Evolutionary conservation across 1,140 invertebrate genomes (phyloP), one percentile per base, ranked within the genome.

Genomic region (Hycleus phaleratus): DNA sequence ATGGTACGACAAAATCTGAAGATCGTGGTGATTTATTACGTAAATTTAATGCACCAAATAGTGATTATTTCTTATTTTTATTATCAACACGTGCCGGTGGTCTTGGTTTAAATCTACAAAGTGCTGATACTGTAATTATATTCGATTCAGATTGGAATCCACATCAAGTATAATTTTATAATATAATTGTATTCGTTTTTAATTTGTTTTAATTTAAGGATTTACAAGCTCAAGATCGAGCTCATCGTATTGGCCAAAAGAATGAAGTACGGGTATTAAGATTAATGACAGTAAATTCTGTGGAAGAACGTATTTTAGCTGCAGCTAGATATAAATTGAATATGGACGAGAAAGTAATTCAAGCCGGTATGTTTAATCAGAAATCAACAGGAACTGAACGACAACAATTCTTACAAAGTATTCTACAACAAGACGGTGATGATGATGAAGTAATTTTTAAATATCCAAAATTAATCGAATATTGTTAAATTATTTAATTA

Each of bases 61-160:
- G 93, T 0, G 90, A 94, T 38, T 93, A 91, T 75, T 99, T 98
- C 74, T 81, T 99, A 46, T 99, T 99, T 75, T 77, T 99, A 66
- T 75, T 99, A 58, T 96, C 93, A 3, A 99, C 97, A 3, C 82
- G 97, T 68, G 96, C 96, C 61, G 96, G 96, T 63, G 97, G 97
- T 65, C 79, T 99, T 11, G 97, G 97, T 59, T 82, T 99, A 44
- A 99, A 99, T 83, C 78, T 99, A 52, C 96, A 98, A 77, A 90
- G 93, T 46, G 97, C 97, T 5, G 97, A 99, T 74, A 98, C 96
- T 18, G 97, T 99, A 46, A 85, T 99, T 60, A 98, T 99, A 58
- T 99, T 98, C 74, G 97, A 99, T 77, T 98, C 95, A 1, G 97
- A 99, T 78, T 99, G 97, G 97, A 99, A 99, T 81, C 96, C 97